A percentile compares a stretch with the other conserved stretches of the same genome.
Conservation (phyloP, 2,888 invertebrate genomes). For the Pyrocoelia pectoralis region DNA sequence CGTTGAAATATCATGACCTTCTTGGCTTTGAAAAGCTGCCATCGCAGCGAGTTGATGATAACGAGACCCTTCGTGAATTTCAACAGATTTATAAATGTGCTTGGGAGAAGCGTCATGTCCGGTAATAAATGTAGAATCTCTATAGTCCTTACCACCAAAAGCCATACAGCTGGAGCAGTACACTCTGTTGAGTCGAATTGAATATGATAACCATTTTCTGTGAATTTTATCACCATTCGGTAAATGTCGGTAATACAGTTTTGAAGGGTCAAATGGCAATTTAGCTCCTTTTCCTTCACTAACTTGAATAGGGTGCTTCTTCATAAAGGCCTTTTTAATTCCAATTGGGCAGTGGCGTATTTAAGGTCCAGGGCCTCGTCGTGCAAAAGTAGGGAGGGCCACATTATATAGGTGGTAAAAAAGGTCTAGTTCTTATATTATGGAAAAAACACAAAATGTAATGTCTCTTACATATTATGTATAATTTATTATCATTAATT, state of each 20-base stretch:
- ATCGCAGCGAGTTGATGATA: background rate
- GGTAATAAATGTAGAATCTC: constrained; percentile 11
- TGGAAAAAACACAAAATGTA: too few species aligned
- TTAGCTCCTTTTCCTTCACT: background rate
- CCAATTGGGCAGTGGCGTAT: too few species aligned
- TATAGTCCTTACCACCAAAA: constrained; percentile 8
- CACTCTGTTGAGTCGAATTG: background rate
- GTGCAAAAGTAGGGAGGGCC: too few species aligned
- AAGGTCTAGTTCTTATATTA: too few species aligned
- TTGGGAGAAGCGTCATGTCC: constrained; percentile 1
- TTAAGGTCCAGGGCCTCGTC: too few species aligned
- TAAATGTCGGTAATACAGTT: constrained; percentile 3
- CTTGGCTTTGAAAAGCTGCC: constrained; percentile 3
- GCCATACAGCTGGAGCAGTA: constrained; percentile 6
- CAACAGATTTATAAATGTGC: constrained; percentile 3
- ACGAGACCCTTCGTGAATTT: constrained; percentile 2
- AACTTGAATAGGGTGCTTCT: background rate
- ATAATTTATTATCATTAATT: too few species aligned
- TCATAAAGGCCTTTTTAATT: background rate
- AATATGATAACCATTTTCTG: constrained; percentile 10
- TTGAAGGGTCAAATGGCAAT: background rate
- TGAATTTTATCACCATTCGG: too few species aligned
- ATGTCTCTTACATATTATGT: too few species aligned
- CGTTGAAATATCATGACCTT: background rate
- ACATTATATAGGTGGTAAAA: too few species aligned